Evolutionary conservation across 1,140 invertebrate genomes (phyloP).

Genomic region (Atopsyche davidsoni): DNA sequence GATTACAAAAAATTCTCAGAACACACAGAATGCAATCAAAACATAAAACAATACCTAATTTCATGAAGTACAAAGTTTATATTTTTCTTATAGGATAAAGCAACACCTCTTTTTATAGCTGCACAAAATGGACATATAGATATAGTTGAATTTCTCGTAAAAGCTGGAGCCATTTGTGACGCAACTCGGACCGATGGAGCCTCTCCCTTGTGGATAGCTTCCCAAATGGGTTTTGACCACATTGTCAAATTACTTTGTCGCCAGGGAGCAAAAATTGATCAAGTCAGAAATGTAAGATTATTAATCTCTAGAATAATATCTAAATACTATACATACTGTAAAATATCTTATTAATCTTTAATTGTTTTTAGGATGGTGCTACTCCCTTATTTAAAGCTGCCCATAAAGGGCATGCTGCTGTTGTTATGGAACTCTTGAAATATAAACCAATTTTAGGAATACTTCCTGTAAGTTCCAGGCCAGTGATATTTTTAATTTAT

Average conservation of each 20-base stretch:
- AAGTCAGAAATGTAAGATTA: constrained; percentile 64
- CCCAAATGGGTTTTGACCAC: constrained; percentile 86
- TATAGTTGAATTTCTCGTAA: constrained; percentile 62
- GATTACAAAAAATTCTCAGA: no score
- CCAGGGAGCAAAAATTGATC: constrained; percentile 72
- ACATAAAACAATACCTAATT: no score
- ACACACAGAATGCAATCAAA: no score
- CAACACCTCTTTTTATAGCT: constrained; percentile 83
- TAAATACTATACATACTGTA: constrained; percentile 11
- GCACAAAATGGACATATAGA: constrained; percentile 83
- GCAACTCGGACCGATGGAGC: constrained; percentile 71
- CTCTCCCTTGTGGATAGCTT: constrained; percentile 86
- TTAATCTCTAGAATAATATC: neutral
- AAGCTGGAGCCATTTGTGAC: constrained; percentile 65
- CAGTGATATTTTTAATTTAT: neutral
- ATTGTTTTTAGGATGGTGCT: constrained; percentile 69
- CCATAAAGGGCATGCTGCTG: constrained; percentile 84
- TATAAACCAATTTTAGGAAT: constrained; percentile 73
- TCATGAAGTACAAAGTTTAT: no score
- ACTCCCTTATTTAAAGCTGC: constrained; percentile 89
- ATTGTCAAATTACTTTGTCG: constrained; percentile 71
- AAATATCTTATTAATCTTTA: constrained; percentile 2
- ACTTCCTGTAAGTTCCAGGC: constrained; percentile 62
- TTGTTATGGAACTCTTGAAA: constrained; percentile 78
- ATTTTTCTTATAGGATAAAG: constrained; percentile 62